Percentiles rank a stretch among this genome's conserved stretches.
phyloP scores from a whole-genome alignment of 2,797 vertebrate genomes.

The Hippoglossus hippoglossus region DNA sequence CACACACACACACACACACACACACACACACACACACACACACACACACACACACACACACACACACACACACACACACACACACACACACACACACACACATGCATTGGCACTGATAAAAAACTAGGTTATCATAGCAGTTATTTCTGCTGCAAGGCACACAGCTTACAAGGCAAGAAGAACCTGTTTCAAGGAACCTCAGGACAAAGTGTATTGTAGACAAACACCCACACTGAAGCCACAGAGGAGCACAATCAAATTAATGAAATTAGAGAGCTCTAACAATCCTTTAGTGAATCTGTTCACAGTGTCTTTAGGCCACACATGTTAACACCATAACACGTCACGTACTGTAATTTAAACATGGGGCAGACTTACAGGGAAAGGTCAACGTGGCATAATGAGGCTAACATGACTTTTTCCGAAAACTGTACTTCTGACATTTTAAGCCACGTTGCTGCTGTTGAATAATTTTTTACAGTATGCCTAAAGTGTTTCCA shows the following conservation, averaged over 20 bases:
- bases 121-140: constrained; percentile 68
- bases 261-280: constrained; percentile 16
- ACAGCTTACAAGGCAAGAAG: constrained; percentile 61
- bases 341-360: constrained; percentile 40
- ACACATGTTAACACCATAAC: constrained; percentile 28
- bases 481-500: constrained; percentile 24
- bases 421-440: constrained; percentile 47
- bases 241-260: neutral
- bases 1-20: constrained; percentile 36
- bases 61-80: constrained; percentile 21
- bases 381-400: constrained; percentile 62
- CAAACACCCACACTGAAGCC: constrained; percentile 1
- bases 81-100: constrained; percentile 21
- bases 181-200: constrained; percentile 51
- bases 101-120: constrained; percentile 30
- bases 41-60: constrained; percentile 33
- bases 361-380: constrained; percentile 29
- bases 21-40: constrained; percentile 35
- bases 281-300: constrained; percentile 15
- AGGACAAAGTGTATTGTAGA: constrained; percentile 40
- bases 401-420: constrained; percentile 36
- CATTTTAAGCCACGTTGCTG: constrained; percentile 50
- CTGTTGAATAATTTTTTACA: constrained; percentile 40
- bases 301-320: constrained; percentile 15
- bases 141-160: constrained; percentile 62